Evolutionary conservation across 2,113 vertebrate species (phyloP).

Genomic region (Synchiropus splendidus): DNA sequence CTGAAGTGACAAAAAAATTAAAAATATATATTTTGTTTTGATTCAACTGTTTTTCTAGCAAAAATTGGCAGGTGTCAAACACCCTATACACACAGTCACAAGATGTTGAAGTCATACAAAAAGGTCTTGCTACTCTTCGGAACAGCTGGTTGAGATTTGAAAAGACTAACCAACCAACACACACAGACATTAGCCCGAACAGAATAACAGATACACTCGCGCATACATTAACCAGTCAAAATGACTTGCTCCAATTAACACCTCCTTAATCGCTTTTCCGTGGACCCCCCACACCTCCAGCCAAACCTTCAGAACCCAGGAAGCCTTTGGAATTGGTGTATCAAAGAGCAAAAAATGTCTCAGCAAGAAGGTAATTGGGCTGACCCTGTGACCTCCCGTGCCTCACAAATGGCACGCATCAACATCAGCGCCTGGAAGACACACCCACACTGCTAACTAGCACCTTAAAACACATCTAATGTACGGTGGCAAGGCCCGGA

Average conservation of each 20-base stretch:
- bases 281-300: slow-evolving; percentile 67
- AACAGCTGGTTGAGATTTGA: background rate
- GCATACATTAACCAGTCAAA: slow-evolving; percentile 12
- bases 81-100: too few species aligned
- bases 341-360: slow-evolving; percentile 81
- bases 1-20: too few species aligned
- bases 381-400: slow-evolving; percentile 82
- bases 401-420: slow-evolving; percentile 77
- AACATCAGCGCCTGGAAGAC: slow-evolving; percentile 69
- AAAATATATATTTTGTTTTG: too few species aligned
- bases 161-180: background rate
- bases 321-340: slow-evolving; percentile 82
- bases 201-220: slow-evolving; percentile 5
- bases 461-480: slow-evolving; percentile 29
- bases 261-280: slow-evolving; percentile 77
- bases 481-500: slow-evolving; percentile 25
- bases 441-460: slow-evolving; percentile 98
- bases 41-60: too few species aligned
- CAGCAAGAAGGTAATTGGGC: slow-evolving; percentile 93
- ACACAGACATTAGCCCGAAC: slow-evolving; percentile 14
- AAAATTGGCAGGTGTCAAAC: too few species aligned
- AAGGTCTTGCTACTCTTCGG: too few species aligned
- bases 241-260: slow-evolving; percentile 85
- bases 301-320: slow-evolving; percentile 34
- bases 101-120: too few species aligned